phyloP scores from a whole-genome alignment of 2,888 invertebrate genomes.

The Leptodirus hochenwartii region DNA sequence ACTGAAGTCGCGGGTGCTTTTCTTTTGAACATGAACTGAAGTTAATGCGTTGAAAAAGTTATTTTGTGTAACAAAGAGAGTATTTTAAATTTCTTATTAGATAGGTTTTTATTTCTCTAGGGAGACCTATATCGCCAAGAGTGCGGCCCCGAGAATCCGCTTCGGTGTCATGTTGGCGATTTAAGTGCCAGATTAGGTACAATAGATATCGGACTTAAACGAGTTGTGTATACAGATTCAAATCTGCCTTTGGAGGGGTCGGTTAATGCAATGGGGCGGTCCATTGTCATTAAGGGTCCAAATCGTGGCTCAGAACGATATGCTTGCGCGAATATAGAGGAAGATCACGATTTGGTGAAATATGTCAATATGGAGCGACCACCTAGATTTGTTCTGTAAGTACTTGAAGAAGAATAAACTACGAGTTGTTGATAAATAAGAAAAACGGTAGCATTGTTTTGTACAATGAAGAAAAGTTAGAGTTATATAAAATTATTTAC shows the following conservation, averaged over 20 bases:
- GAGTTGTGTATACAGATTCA: slow-evolving; percentile 64
- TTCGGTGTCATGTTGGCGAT: slow-evolving; percentile 84
- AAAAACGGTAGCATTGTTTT: slow-evolving; percentile 1
- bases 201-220: slow-evolving; percentile 59
- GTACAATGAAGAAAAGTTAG: slow-evolving; percentile 4
- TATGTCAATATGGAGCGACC: slow-evolving; percentile 75
- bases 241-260: slow-evolving; percentile 73
- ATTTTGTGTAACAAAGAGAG: not conserved
- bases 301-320: slow-evolving; percentile 51
- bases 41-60: not conserved
- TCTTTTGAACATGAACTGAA: not conserved
- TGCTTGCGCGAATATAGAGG: slow-evolving; percentile 83
- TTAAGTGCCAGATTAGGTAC: slow-evolving; percentile 68
- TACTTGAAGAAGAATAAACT: too few species aligned
- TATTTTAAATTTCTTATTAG: not conserved
- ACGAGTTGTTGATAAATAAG: not conserved
- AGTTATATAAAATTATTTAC: too few species aligned
- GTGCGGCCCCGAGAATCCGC: slow-evolving; percentile 73
- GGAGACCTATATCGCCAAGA: slow-evolving; percentile 69
- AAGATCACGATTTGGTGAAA: slow-evolving; percentile 79
- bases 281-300: slow-evolving; percentile 67
- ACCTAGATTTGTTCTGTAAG: slow-evolving; percentile 76
- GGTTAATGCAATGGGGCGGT: slow-evolving; percentile 63
- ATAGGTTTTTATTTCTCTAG: slow-evolving; percentile 28
- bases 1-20: too few species aligned